Percentiles rank a stretch among this genome's conserved stretches.
phyloP scores from a whole-genome alignment of 2,888 invertebrate species.

The Drosophila mulleri region DNA sequence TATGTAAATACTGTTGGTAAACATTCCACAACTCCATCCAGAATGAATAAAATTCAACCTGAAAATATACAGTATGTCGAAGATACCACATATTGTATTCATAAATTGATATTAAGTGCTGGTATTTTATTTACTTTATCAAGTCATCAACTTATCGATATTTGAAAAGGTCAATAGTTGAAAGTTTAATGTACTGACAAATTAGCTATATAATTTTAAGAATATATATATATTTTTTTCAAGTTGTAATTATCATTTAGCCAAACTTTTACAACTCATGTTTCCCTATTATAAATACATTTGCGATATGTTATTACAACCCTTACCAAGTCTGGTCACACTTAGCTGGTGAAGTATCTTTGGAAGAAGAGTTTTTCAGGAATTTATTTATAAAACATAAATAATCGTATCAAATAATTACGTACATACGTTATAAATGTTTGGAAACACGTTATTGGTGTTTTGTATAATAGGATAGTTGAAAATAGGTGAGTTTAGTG shows the following conservation, averaged over 20 bases:
- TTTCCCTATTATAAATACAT: background rate
- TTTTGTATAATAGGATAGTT: slow-evolving; percentile 73
- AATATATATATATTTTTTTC: background rate
- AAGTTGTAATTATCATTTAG: background rate
- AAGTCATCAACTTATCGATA: slow-evolving; percentile 1
- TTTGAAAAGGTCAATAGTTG: background rate
- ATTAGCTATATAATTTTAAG: background rate
- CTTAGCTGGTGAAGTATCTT: slow-evolving; percentile 60
- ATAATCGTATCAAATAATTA: slow-evolving; percentile 64
- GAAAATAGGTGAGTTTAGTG: slow-evolving; percentile 80
- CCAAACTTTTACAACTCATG: background rate
- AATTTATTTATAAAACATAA: slow-evolving; percentile 64
- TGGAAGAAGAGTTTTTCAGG: slow-evolving; percentile 73
- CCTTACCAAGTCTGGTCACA: slow-evolving; percentile 39
- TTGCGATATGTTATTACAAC: slow-evolving; percentile 11
- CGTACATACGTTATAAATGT: slow-evolving; percentile 75
- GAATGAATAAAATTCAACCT: slow-evolving; percentile 53
- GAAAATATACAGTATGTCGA: slow-evolving; percentile 8
- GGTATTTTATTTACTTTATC: slow-evolving; percentile 1
- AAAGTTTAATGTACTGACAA: background rate
- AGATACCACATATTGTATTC: slow-evolving; percentile 12
- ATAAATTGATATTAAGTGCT: background rate
- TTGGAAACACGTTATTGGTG: slow-evolving; percentile 77
- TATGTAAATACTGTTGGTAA: slow-evolving; percentile 38
- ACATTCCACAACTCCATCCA: slow-evolving; percentile 59